Conservation (phyloP, 2,797 vertebrate genomes). For the Pempheris klunzingeri region DNA sequence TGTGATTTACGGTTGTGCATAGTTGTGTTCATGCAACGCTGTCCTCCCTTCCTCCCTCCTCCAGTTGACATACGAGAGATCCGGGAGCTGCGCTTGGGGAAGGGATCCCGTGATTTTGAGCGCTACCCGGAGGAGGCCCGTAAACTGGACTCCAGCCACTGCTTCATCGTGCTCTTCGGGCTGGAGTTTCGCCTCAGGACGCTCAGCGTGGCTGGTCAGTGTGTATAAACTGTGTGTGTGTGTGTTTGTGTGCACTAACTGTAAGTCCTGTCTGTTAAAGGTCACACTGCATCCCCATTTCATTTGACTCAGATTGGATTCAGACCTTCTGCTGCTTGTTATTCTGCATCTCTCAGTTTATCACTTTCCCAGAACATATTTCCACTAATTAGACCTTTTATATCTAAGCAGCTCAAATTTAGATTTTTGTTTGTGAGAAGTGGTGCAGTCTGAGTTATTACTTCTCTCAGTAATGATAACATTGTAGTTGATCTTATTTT, state of each 20-base stretch:
- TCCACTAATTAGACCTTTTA: not conserved
- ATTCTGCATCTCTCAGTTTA: not conserved
- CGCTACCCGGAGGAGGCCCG: conserved; percentile 91
- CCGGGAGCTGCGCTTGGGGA: conserved; percentile 90
- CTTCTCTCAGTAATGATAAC: not conserved
- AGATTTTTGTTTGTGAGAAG: not conserved
- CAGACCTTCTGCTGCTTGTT: not conserved
- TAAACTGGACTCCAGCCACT: conserved; percentile 87
- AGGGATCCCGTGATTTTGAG: conserved; percentile 91
- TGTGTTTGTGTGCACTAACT: conserved; percentile 23
- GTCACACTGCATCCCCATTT: not conserved
- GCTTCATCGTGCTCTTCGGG: conserved; percentile 91
- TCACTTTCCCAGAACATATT: not conserved
- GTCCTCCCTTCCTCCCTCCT: conserved; percentile 62
- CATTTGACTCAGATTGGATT: not conserved
- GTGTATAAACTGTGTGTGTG: conserved; percentile 22
- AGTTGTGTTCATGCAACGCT: conserved; percentile 73
- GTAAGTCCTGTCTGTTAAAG: not conserved
- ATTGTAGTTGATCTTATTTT: not conserved
- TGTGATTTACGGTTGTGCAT: conserved; percentile 76
- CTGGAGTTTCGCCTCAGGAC: conserved; percentile 90
- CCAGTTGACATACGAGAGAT: conserved; percentile 92
- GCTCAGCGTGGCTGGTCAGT: conserved; percentile 88
- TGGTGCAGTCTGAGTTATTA: not conserved
- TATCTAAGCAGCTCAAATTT: not conserved